Evolutionary conservation across 2,113 vertebrate species (phyloP).

Genomic region (Neomonachus schauinslandi): DNA sequence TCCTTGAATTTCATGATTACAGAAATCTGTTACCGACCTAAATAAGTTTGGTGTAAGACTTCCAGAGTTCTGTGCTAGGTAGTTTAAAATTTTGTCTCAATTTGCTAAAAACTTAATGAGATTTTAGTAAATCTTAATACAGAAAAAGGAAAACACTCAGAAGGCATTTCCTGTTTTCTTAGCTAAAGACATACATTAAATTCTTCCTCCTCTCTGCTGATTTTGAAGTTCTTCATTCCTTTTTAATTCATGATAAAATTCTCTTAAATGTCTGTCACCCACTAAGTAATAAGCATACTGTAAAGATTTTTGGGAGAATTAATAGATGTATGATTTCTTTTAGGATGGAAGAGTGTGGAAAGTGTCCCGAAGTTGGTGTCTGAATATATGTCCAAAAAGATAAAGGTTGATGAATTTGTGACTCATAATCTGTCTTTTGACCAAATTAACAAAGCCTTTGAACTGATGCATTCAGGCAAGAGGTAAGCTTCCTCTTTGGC

Average conservation of each 20-base stretch:
- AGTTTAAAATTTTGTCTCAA: neutral
- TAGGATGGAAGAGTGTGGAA: slow-evolving; percentile 90
- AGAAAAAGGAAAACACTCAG: neutral
- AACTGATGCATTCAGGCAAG: slow-evolving; percentile 88
- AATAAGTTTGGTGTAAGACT: neutral
- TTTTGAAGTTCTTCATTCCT: neutral
- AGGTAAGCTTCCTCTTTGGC: slow-evolving; percentile 80
- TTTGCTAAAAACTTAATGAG: neutral
- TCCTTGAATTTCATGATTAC: neutral
- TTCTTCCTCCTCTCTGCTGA: neutral
- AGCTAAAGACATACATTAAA: neutral
- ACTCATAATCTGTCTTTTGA: slow-evolving; percentile 87
- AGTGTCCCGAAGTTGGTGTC: slow-evolving; percentile 88
- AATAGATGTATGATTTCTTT: slow-evolving; percentile 56
- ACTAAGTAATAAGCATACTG: neutral
- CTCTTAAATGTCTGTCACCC: neutral
- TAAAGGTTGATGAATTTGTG: slow-evolving; percentile 91
- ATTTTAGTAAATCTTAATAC: slow-evolving; percentile 23
- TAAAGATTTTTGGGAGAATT: neutral
- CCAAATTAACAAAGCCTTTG: slow-evolving; percentile 89
- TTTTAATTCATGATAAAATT: slow-evolving; percentile 4
- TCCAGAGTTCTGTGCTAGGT: neutral
- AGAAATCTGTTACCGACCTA: neutral
- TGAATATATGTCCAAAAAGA: slow-evolving; percentile 91
- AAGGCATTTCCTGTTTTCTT: neutral